Evolutionary conservation across 2,113 vertebrate species (phyloP).

Genomic region (Mustela nigripes): DNA sequence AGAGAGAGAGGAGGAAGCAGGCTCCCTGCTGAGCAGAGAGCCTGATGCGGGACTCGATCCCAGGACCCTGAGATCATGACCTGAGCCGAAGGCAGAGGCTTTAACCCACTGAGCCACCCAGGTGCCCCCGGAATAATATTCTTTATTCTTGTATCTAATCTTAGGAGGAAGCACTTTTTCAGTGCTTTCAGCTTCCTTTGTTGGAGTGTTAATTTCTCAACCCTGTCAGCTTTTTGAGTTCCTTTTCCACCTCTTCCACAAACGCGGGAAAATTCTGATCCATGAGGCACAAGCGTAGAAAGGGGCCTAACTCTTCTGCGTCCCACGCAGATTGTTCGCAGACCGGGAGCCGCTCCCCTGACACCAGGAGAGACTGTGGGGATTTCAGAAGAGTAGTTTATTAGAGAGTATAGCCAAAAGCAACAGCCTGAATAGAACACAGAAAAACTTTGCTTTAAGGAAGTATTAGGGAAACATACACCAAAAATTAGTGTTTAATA

Average conservation of each 20-base stretch:
- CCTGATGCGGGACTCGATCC: no score
- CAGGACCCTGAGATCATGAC: no score
- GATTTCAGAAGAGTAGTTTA: not conserved
- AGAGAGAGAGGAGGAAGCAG: no score
- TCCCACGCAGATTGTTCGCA: constrained; percentile 81
- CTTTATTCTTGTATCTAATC: constrained; percentile 68
- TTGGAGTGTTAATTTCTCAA: constrained; percentile 75
- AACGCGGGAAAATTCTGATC: constrained; percentile 94
- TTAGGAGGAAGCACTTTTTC: not conserved
- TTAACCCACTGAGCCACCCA: no score
- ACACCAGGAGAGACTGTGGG: constrained; percentile 88
- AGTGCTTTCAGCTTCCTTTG: not conserved
- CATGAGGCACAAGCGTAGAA: constrained; percentile 93
- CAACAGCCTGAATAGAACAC: not conserved
- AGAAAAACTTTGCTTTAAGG: constrained; percentile 20
- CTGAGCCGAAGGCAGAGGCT: no score
- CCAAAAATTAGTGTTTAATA: not conserved
- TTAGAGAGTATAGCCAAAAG: not conserved
- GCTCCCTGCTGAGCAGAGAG: no score
- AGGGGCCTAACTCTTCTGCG: constrained; percentile 86
- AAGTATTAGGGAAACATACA: not conserved
- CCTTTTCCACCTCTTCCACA: constrained; percentile 94
- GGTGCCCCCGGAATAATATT: constrained; percentile 59
- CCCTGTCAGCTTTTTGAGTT: constrained; percentile 89
- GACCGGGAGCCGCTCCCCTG: constrained; percentile 81